Evolutionary conservation across 2,797 vertebrate genomes (phyloP).

Genomic region (Sandelia bainsii): DNA sequence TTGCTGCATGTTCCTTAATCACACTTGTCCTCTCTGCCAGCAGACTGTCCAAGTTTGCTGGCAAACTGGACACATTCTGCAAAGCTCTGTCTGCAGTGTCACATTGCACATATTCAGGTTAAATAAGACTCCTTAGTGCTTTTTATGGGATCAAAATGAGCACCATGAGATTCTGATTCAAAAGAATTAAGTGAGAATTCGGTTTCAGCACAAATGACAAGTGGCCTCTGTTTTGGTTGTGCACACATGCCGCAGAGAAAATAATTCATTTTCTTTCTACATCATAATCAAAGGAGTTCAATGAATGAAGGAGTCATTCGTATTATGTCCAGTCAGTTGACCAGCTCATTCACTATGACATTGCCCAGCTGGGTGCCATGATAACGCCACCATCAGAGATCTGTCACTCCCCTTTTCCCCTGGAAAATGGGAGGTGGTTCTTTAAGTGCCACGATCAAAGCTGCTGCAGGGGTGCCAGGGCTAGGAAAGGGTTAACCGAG

Average conservation of each 20-base stretch:
- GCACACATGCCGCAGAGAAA: background rate
- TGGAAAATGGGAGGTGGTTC: constrained; percentile 42
- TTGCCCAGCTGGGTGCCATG: constrained; percentile 46
- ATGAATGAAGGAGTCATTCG: constrained; percentile 3
- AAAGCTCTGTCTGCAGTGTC: constrained; percentile 29
- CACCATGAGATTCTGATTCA: constrained; percentile 20
- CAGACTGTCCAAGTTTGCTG: constrained; percentile 12
- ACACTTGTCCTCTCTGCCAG: constrained; percentile 19
- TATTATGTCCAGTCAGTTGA: constrained; percentile 8
- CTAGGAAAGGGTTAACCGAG: constrained; percentile 57
- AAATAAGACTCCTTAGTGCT: constrained; percentile 2
- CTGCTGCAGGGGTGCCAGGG: constrained; percentile 47
- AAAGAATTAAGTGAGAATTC: background rate
- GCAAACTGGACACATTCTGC: constrained; percentile 15
- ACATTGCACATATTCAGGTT: constrained; percentile 20
- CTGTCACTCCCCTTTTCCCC: constrained; percentile 25
- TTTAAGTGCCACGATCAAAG: constrained; percentile 71
- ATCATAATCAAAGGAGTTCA: constrained; percentile 1
- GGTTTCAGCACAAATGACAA: constrained; percentile 1
- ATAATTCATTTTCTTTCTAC: background rate
- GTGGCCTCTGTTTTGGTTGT: constrained; percentile 1
- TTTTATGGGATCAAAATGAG: constrained; percentile 20
- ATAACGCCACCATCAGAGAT: constrained; percentile 46
- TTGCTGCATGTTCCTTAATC: constrained; percentile 11
- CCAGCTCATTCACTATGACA: constrained; percentile 56